A percentile compares a stretch with the other conserved stretches of the same genome.
Evolutionary conservation across 2,888 invertebrate genomes (phyloP).

Genomic region (Ichneumon xanthorius): DNA sequence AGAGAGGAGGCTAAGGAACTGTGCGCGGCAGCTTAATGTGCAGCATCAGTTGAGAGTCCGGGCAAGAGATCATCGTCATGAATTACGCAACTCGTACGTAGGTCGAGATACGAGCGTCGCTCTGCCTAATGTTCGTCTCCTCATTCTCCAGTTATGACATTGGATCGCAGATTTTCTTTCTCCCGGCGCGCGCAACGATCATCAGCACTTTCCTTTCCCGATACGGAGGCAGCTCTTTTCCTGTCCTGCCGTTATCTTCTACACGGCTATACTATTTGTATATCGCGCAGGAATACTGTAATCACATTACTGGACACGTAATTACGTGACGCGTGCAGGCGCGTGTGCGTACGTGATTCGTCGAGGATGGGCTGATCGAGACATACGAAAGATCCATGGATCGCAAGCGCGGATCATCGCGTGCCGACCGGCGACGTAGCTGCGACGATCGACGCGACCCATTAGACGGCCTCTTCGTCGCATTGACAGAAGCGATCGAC

Average conservation of each 20-base stretch:
- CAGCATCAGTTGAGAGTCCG: conserved; percentile 21
- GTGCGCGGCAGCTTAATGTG: conserved; percentile 14
- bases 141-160: conserved; percentile 63
- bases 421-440: conserved; percentile 9
- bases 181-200: conserved; percentile 33
- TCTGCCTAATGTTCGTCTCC: conserved; percentile 48
- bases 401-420: conserved; percentile 6
- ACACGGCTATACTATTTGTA: conserved; percentile 17
- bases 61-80: conserved; percentile 38
- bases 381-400: conserved; percentile 6
- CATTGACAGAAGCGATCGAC: conserved; percentile 1
- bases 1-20: conserved; percentile 42
- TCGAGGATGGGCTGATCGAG: conserved; percentile 48
- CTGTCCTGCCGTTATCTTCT: conserved; percentile 23
- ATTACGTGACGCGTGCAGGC: conserved; percentile 67
- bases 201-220: conserved; percentile 62
- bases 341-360: conserved; percentile 65
- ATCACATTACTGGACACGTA: conserved; percentile 56
- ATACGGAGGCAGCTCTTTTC: conserved; percentile 57
- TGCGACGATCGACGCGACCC: conserved; percentile 13
- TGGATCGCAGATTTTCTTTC: conserved; percentile 44
- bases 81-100: conserved; percentile 64
- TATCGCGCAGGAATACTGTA: conserved; percentile 29
- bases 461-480: neutral
- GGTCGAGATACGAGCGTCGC: conserved; percentile 53